These are phyloP conservation scores for Trachelipus rathkii DNA, from an alignment of 1,140 invertebrate genomes.

Conservation along the genomic window DNA sequence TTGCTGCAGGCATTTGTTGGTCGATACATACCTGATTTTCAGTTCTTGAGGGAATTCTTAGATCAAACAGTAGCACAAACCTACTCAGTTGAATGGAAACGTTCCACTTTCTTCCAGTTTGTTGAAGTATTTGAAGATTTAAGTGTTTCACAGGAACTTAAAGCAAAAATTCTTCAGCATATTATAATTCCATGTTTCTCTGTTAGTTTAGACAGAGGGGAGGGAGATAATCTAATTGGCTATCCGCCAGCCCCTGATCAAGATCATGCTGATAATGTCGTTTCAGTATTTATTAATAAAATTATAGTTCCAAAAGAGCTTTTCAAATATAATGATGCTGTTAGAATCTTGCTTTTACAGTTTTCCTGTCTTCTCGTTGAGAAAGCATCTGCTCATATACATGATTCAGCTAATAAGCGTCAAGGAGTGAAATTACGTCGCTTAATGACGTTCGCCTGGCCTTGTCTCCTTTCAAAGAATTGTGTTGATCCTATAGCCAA, in stretches of 20 bases:
- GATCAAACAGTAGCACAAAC: too few species aligned
- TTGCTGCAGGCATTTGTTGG: slow-evolving; percentile 73
- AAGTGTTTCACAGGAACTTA: slow-evolving; percentile 71
- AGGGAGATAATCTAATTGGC: slow-evolving; percentile 84
- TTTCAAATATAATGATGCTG: slow-evolving; percentile 79
- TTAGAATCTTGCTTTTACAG: slow-evolving; percentile 88
- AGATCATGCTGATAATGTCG: slow-evolving; percentile 84
- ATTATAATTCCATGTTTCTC: slow-evolving; percentile 94
- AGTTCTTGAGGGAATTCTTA: slow-evolving; percentile 88
- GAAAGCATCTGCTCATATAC: slow-evolving; percentile 90
- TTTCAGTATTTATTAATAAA: slow-evolving; percentile 89
- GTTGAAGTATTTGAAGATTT: slow-evolving; percentile 81
- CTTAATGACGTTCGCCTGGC: slow-evolving; percentile 98
- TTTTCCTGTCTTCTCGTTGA: slow-evolving; percentile 92
- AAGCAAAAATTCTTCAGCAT: slow-evolving; percentile 85
- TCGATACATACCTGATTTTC: slow-evolving; percentile 88
- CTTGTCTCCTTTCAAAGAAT: slow-evolving; percentile 86
- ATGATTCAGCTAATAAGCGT: slow-evolving; percentile 86
- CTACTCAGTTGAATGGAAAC: too few species aligned
- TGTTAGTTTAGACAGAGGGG: slow-evolving; percentile 85
- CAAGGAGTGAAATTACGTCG: slow-evolving; percentile 87
- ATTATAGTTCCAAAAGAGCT: slow-evolving; percentile 78
- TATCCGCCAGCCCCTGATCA: slow-evolving; percentile 78
- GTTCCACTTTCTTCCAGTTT: slow-evolving; percentile 89
- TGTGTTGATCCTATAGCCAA: slow-evolving; percentile 93